Percentiles rank a stretch among this genome's conserved stretches.
Conservation (phyloP, 2,113 vertebrate species). For the Atrichornis clamosus region DNA sequence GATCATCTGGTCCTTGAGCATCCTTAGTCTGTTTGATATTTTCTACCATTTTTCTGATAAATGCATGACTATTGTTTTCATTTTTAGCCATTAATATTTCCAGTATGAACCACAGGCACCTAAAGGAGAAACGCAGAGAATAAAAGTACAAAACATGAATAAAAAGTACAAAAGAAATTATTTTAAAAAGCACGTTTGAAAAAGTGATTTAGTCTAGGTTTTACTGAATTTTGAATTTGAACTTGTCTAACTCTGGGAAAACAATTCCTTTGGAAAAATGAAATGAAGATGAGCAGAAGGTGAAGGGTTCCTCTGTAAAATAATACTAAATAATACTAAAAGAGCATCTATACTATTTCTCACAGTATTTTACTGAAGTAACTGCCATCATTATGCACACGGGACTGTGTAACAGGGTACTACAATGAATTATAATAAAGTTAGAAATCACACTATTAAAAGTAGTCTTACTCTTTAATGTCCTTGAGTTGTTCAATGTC, state of each 20-base stretch:
- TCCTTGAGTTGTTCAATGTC: slow-evolving; percentile 99
- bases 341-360: not conserved
- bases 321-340: not conserved
- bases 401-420: not conserved
- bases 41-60: slow-evolving; percentile 99
- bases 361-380: not conserved
- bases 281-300: not conserved
- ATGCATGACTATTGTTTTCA: slow-evolving; percentile 98
- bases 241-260: not conserved
- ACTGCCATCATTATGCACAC: not conserved
- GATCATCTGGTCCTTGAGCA: slow-evolving; percentile 88
- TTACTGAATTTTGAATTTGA: not conserved
- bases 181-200: not conserved
- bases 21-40: slow-evolving; percentile 99
- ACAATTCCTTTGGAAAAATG: not conserved
- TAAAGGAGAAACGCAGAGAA: slow-evolving; percentile 41
- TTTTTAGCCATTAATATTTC: slow-evolving; percentile 99
- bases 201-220: not conserved
- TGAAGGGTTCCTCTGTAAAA: not conserved
- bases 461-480: slow-evolving; percentile 95
- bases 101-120: slow-evolving; percentile 96
- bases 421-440: not conserved
- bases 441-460: not conserved
- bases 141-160: not conserved
- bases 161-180: not conserved